Conservation (phyloP, 2,113 vertebrate genomes). For the Pimephales promelas region DNA sequence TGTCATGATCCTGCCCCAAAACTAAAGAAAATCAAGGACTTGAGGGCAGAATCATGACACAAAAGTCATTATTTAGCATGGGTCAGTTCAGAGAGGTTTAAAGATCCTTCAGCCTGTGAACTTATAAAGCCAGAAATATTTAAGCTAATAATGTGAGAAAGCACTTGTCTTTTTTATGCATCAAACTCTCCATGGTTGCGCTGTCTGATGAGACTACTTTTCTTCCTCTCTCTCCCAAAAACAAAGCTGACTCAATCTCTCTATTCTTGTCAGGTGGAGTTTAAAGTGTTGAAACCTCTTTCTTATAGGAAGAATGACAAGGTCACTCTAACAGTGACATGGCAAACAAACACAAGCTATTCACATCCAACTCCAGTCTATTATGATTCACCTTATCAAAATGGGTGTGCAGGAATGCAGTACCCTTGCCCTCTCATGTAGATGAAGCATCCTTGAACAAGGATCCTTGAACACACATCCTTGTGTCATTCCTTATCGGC, state of each 20-base stretch:
- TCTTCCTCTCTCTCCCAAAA: not conserved
- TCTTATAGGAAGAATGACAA: not conserved
- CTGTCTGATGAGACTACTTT: not conserved
- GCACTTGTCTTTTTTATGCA: too few species aligned
- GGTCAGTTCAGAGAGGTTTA: not conserved
- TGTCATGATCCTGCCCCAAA: too few species aligned
- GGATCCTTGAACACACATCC: too few species aligned
- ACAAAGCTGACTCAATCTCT: not conserved
- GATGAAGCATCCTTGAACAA: slow-evolving; percentile 13
- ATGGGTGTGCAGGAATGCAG: not conserved
- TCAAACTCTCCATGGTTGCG: too few species aligned
- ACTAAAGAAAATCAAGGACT: too few species aligned
- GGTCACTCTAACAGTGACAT: not conserved
- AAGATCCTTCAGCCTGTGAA: not conserved
- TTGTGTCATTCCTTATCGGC: not conserved
- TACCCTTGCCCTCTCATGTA: not conserved
- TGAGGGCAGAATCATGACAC: too few species aligned
- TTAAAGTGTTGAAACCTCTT: not conserved
- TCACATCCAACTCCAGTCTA: not conserved
- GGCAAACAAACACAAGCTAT: not conserved
- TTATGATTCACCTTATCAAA: not conserved
- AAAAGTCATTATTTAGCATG: too few species aligned
- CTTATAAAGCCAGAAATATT: not conserved
- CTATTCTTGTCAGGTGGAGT: not conserved
- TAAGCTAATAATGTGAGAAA: too few species aligned